Evolutionary conservation across 1,140 invertebrate species (phyloP).

Genomic region (Brachionus sp.): DNA sequence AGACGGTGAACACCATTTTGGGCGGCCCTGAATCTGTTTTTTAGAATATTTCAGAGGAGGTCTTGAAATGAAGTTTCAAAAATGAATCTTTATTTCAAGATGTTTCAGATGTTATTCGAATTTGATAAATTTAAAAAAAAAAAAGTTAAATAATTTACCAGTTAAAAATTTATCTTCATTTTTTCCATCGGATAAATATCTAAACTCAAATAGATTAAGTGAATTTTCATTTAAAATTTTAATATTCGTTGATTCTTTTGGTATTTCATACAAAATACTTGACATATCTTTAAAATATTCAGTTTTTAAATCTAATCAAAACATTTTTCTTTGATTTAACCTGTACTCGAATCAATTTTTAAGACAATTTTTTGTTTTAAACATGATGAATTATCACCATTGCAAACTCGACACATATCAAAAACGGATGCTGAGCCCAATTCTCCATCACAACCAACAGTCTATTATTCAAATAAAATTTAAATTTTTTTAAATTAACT

Average conservation of each 20-base stretch:
- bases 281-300: background rate
- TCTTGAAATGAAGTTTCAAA: too few relatives aligned
- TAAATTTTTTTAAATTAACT: background rate
- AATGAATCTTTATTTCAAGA: too few relatives aligned
- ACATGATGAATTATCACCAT: conserved; percentile 79
- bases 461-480: conserved; percentile 52
- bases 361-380: conserved; percentile 48
- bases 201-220: background rate
- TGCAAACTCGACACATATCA: conserved; percentile 81
- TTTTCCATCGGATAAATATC: background rate
- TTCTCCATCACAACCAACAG: conserved; percentile 79
- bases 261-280: background rate
- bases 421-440: conserved; percentile 71
- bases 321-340: background rate
- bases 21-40: too few relatives aligned
- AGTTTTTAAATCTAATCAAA: background rate
- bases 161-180: background rate
- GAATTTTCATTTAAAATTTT: background rate
- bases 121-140: too few relatives aligned
- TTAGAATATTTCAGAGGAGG: too few relatives aligned
- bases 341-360: background rate
- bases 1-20: too few relatives aligned
- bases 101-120: too few relatives aligned
- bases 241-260: background rate
- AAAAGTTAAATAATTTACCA: background rate